Evolutionary conservation across 1,140 invertebrate genomes (phyloP), one percentile per base, ranked within the genome.

Genomic region (Samia ricini): DNA sequence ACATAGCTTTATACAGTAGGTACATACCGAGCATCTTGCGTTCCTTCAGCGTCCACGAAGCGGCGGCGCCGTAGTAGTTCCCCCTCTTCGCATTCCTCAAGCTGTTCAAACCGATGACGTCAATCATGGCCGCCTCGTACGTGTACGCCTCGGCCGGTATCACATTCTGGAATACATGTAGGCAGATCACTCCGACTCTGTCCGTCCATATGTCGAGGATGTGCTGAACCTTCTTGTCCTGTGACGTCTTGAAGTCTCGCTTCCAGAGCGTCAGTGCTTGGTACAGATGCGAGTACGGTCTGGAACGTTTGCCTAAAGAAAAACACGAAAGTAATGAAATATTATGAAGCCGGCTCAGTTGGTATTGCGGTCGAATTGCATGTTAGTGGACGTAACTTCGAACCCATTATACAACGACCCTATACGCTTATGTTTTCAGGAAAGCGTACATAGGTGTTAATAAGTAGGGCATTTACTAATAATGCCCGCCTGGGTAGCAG

Each of bases 101-200:
- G 76, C 95, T 95, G 2, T 91, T 76, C 10, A 96, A 65, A 72
- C 96, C 95, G 29, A 99, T 79, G 0, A 97, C 95, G 72, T 97
- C 95, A 19, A 99, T 98, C 92, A 99, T 99, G 20, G 95, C 93
- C 1, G 97, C 97, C 88, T 99, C 98, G 63, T 98, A 91, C 0
- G 97, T 98, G 72, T 96, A 97, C 2, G 98, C 98, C 89, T 99
- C 98, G 0, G 95, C 96, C 0, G 96, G 94, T 63, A 97, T 96
- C 1, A 96, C 94, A 88, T 98, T 98, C 74, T 98, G 96, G 83
- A 98, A 99, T 50, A 98, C 92, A 70, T 98, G 96, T 0, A 99
- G 88, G 63, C 97, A 98, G 2, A 99, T 93, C 0, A 99, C 97
- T 10, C 98, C 98, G 15, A 92, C 84, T 22, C 94, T 94, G 67